Evolutionary conservation across 2,113 vertebrate genomes (phyloP).

Genomic region (Dasyprocta punctata): DNA sequence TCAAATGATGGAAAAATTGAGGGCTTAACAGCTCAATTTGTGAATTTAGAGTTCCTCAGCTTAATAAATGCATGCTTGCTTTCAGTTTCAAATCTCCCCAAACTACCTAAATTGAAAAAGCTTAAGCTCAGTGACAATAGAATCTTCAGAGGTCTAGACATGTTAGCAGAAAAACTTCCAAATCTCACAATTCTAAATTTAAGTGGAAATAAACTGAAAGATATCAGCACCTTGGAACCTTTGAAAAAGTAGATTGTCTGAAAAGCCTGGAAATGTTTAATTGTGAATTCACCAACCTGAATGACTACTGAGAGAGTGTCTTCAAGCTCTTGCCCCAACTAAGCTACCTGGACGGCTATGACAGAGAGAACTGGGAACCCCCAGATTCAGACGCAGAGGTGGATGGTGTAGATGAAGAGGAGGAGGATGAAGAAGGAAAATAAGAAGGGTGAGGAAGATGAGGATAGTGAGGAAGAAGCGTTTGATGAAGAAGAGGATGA

Average conservation of each 20-base stretch:
- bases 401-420: conserved; percentile 91
- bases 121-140: too few relatives aligned
- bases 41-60: too few relatives aligned
- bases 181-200: too few relatives aligned
- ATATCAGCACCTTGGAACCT: too few relatives aligned
- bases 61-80: too few relatives aligned
- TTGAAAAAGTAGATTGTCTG: conserved; percentile 92
- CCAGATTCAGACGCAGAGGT: conserved; percentile 93
- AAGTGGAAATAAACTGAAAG: too few relatives aligned
- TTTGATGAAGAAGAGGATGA: conserved; percentile 90
- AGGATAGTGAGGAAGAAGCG: conserved; percentile 92
- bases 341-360: conserved; percentile 95
- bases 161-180: too few relatives aligned
- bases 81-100: too few relatives aligned
- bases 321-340: conserved; percentile 94
- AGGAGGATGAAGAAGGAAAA: conserved; percentile 90
- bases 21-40: too few relatives aligned
- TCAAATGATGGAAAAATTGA: too few relatives aligned
- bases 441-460: conserved; percentile 91
- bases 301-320: conserved; percentile 94
- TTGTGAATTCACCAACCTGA: conserved; percentile 96
- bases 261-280: conserved; percentile 97
- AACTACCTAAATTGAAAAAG: too few relatives aligned
- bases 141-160: too few relatives aligned
- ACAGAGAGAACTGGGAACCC: conserved; percentile 92